phyloP scores from a whole-genome alignment of 2,797 vertebrate genomes.

The Argya squamiceps region DNA sequence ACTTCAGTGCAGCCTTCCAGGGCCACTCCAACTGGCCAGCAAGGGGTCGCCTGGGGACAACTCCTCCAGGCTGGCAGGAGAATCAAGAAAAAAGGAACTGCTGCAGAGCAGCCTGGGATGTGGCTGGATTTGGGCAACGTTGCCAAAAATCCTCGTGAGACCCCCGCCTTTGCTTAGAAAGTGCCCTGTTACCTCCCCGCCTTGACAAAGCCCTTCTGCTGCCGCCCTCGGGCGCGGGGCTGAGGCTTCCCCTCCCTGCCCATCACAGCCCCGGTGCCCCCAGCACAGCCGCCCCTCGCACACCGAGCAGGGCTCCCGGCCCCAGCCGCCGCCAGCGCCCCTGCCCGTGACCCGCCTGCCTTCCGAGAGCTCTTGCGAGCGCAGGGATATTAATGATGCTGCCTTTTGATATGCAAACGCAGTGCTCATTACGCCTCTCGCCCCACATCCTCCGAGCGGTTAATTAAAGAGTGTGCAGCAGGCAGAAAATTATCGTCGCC shows the following conservation, averaged over 20 bases:
- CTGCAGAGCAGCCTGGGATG: neutral
- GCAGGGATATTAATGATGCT: neutral
- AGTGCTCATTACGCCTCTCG: neutral
- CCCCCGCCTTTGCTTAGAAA: neutral
- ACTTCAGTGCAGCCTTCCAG: constrained; percentile 23
- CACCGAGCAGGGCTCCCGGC: fast-evolving
- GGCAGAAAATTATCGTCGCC: constrained; percentile 34
- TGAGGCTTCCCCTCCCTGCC: neutral
- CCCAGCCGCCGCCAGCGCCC: fast-evolving
- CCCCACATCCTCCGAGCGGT: constrained; percentile 44
- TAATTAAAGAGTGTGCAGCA: constrained; percentile 45
- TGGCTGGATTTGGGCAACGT: neutral
- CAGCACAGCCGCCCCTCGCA: fast-evolving
- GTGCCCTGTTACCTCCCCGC: neutral
- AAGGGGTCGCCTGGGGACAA: neutral
- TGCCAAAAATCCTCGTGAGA: neutral
- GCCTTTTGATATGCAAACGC: constrained; percentile 57
- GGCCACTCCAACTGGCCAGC: neutral
- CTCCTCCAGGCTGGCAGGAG: neutral
- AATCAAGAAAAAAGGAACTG: neutral
- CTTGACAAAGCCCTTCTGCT: neutral
- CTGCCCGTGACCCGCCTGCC: neutral
- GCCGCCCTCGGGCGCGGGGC: fast-evolving
- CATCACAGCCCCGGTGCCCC: fast-evolving
- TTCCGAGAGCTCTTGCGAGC: neutral